Percentiles rank a stretch among this genome's conserved stretches.
phyloP scores from a whole-genome alignment of 2,888 invertebrate genomes.

The Zygothrica quintamaculata region DNA sequence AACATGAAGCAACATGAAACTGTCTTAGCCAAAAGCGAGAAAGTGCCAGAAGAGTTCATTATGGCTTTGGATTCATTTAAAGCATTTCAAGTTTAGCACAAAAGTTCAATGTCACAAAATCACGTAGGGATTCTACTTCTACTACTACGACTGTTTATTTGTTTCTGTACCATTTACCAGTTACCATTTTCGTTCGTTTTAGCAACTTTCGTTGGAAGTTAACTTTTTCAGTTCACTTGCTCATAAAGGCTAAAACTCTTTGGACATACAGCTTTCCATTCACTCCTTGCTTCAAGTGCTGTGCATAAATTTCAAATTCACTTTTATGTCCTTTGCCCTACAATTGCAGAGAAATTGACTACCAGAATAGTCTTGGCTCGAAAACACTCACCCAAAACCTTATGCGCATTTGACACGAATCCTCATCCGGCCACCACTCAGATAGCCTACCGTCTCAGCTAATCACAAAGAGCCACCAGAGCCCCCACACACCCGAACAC shows the following conservation, averaged over 20 bases:
- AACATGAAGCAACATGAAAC: not conserved
- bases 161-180: slow-evolving; percentile 1
- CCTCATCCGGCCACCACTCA: slow-evolving; percentile 3
- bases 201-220: slow-evolving; percentile 18
- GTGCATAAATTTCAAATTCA: slow-evolving; percentile 69
- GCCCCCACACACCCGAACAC: not conserved
- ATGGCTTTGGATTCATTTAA: slow-evolving; percentile 48
- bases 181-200: too few species aligned
- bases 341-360: slow-evolving; percentile 41
- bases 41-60: slow-evolving; percentile 19
- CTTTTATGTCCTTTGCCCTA: slow-evolving; percentile 59
- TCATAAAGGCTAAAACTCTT: slow-evolving; percentile 47
- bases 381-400: slow-evolving; percentile 26
- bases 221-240: slow-evolving; percentile 7
- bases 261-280: slow-evolving; percentile 26
- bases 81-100: slow-evolving; percentile 48
- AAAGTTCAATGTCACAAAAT: slow-evolving; percentile 68
- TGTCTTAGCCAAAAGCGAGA: not conserved
- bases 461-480: slow-evolving; percentile 58
- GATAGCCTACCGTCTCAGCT: slow-evolving; percentile 37
- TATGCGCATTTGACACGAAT: slow-evolving; percentile 57
- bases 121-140: slow-evolving; percentile 25
- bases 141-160: slow-evolving; percentile 12
- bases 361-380: slow-evolving; percentile 13
- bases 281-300: slow-evolving; percentile 32